Evolutionary conservation across 2,113 vertebrate genomes (phyloP).

Genomic region (Muscicapa adusta): DNA sequence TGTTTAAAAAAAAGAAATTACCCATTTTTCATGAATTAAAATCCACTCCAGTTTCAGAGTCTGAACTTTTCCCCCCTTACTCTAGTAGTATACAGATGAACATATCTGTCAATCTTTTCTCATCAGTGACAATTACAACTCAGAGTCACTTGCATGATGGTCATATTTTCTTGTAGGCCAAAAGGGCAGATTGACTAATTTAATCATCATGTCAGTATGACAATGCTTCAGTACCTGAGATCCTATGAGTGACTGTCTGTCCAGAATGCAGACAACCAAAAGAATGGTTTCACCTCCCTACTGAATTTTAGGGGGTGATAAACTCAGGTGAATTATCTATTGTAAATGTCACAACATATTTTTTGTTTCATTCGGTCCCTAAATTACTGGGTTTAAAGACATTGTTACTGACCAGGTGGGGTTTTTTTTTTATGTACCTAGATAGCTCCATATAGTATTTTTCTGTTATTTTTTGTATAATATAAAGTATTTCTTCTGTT

Average conservation of each 20-base stretch:
- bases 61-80: neutral
- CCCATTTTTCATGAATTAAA: neutral
- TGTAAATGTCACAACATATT: neutral
- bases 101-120: neutral
- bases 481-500: neutral
- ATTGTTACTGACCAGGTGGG: neutral
- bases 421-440: neutral
- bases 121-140: neutral
- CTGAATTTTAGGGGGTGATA: neutral
- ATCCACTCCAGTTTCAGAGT: neutral
- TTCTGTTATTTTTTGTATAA: neutral
- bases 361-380: neutral
- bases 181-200: neutral
- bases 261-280: neutral
- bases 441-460: neutral
- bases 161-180: neutral
- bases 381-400: neutral
- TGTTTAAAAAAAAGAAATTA: neutral
- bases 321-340: neutral
- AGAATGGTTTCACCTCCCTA: neutral
- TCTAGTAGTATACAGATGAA: neutral
- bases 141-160: neutral
- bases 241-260: neutral
- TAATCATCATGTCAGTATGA: neutral
- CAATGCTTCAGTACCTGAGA: neutral